phyloP scores from a whole-genome alignment of 2,888 invertebrate genomes.

The Erynnis tages region DNA sequence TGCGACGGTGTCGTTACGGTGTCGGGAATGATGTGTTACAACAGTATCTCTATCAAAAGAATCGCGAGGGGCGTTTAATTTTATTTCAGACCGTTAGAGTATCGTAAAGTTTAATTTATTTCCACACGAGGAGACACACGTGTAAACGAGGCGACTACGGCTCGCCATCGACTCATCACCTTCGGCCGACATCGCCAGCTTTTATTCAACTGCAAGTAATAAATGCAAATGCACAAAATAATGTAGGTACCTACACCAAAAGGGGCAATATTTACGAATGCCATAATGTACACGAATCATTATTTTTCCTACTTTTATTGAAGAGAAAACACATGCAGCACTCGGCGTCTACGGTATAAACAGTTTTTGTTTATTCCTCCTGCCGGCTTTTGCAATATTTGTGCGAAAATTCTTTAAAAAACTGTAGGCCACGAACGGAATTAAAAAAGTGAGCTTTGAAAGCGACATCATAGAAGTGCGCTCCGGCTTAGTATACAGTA shows the following conservation, averaged over 20 bases:
- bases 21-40: conserved; percentile 37
- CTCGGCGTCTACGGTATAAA: conserved; percentile 10
- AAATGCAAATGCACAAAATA: too few relatives aligned
- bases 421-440: conserved; percentile 24
- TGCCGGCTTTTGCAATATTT: conserved; percentile 26
- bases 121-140: conserved; percentile 21
- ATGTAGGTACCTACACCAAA: background rate
- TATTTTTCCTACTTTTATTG: conserved; percentile 19
- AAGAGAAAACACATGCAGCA: conserved; percentile 13
- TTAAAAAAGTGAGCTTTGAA: conserved; percentile 26
- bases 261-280: conserved; percentile 10
- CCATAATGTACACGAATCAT: conserved; percentile 13
- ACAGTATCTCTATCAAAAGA: conserved; percentile 35
- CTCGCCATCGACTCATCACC: too few relatives aligned
- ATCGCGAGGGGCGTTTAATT: conserved; percentile 35
- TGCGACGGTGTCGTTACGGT: conserved; percentile 35
- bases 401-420: conserved; percentile 25
- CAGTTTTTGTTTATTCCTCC: conserved; percentile 24
- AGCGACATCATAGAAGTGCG: conserved; percentile 21
- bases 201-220: background rate
- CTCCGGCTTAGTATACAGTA: conserved; percentile 19
- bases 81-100: conserved; percentile 31
- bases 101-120: conserved; percentile 34
- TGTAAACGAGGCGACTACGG: conserved; percentile 16
- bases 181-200: background rate